A percentile compares a stretch with the other conserved stretches of the same genome.
Conservation (phyloP, 1,140 invertebrate species). For the Drosophila nebulosa region DNA sequence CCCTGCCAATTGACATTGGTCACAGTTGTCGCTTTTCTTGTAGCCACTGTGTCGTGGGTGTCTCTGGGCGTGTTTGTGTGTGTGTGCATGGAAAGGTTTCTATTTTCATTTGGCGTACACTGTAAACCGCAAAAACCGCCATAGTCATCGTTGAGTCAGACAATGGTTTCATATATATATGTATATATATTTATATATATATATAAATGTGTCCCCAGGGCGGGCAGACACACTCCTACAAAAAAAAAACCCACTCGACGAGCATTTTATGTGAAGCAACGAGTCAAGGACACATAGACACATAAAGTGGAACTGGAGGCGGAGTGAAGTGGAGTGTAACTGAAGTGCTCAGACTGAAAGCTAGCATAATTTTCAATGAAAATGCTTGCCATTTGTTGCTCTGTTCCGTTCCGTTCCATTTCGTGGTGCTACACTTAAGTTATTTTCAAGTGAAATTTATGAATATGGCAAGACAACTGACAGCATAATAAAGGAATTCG, state of each 20-base stretch:
- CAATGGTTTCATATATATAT: constrained; percentile 34
- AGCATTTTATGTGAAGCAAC: constrained; percentile 12
- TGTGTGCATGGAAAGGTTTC: constrained; percentile 10
- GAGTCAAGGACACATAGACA: constrained; percentile 49
- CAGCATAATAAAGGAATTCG: neutral
- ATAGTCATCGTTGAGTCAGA: constrained; percentile 49
- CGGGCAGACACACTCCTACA: constrained; percentile 10
- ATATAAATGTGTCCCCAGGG: constrained; percentile 54
- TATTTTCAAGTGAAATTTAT: neutral
- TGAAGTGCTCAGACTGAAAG: neutral
- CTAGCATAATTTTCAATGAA: constrained; percentile 68
- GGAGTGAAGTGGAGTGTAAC: neutral
- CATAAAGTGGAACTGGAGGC: neutral
- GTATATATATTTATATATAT: constrained; percentile 1
- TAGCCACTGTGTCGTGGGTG: neutral
- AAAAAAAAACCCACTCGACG: neutral
- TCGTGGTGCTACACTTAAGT: constrained; percentile 11
- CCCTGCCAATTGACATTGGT: constrained; percentile 65
- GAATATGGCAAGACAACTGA: neutral
- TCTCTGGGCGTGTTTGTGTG: neutral
- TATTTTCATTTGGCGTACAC: constrained; percentile 34
- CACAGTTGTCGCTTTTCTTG: constrained; percentile 55
- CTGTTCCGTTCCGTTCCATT: constrained; percentile 29
- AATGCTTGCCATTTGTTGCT: constrained; percentile 62
- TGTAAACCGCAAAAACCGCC: constrained; percentile 63